Base-by-base conservation (phyloP, 2,888 invertebrate species). In the Drosophila barbarae region DNA sequence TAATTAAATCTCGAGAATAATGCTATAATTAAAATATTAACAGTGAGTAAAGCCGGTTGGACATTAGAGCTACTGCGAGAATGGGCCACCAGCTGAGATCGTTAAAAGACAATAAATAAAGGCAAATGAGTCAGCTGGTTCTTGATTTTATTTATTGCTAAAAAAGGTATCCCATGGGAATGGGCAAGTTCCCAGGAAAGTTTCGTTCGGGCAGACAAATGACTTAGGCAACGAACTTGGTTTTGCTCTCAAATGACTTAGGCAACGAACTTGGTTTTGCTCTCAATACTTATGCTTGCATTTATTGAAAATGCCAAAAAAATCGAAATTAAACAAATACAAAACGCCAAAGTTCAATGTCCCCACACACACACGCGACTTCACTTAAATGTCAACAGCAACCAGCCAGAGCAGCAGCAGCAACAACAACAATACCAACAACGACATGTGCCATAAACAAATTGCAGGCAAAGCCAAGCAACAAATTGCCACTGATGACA, bases 21-120 rank as follows among this genome's bases (percentile, higher is more conserved):
- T 46, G 74, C 57, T 72, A 68, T 81, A 79, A 79, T 79, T 84
- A 84, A 76, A 81, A 81, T 78, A 81, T 79, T 84, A 84, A 58
- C 76, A 64, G 69, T 73, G 59, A 81, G 72, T 64, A 5, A 34
- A 34, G 57, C 32, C 64, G 66, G 56, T 54, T 28, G 34, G 47
- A 52, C 60, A 64, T 35, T 46, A 44, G 42, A 18, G 58, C 73
- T 51, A 59, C 26, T 73, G 73, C 66, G 70, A 71, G 61, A 73
- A 66, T 67, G 68, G 75, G 38, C 65, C 69, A 64, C 72, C 52
- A 63, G 65, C 65, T 63, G 63, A 63, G 65, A 64, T 64, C 63
- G 7, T 10, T 46, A 12, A 32, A 41, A 26, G 21, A 39, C 28
- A 35, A 52, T 64, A 75, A 42, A 52, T 64, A 75, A 59, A 39